These are phyloP conservation scores for Helarctos malayanus DNA, from an alignment of 2,797 vertebrate genomes.

Conservation along the genomic window DNA sequence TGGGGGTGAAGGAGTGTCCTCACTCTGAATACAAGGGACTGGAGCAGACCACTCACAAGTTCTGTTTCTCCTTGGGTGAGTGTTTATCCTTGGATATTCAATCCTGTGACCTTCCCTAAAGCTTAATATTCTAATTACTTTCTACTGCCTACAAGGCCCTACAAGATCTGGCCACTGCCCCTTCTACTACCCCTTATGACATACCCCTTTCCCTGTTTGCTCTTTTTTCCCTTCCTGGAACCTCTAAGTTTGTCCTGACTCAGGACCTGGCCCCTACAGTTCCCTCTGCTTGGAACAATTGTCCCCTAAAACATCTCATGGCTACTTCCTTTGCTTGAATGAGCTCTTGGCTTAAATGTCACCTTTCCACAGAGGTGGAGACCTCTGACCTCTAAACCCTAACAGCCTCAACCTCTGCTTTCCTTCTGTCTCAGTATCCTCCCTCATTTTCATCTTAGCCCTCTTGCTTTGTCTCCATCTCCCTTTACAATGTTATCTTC, in stretches of 20 bases:
- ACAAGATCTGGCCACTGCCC: not conserved
- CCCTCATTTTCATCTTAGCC: not conserved
- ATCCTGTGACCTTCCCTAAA: not conserved
- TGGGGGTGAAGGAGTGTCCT: not conserved
- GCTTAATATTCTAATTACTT: not conserved
- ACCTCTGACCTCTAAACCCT: not conserved
- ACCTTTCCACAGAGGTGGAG: not conserved
- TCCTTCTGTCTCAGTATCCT: not conserved
- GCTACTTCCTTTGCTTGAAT: not conserved
- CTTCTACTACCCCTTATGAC: not conserved
- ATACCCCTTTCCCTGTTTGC: not conserved
- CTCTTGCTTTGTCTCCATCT: not conserved
- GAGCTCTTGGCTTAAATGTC: not conserved
- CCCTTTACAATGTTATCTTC: not conserved
- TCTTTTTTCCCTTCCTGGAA: not conserved
- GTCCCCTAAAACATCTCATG: not conserved
- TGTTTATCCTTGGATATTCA: not conserved
- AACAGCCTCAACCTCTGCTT: not conserved
- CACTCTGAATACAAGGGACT: not conserved
- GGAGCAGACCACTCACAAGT: not conserved
- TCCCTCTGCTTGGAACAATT: not conserved
- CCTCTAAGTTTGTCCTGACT: not conserved
- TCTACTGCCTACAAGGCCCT: not conserved
- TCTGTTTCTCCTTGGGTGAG: not conserved
- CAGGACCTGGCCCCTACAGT: not conserved